phyloP scores from a whole-genome alignment of 2,113 vertebrate genomes.

The Cyprinodon brontotheroides region DNA sequence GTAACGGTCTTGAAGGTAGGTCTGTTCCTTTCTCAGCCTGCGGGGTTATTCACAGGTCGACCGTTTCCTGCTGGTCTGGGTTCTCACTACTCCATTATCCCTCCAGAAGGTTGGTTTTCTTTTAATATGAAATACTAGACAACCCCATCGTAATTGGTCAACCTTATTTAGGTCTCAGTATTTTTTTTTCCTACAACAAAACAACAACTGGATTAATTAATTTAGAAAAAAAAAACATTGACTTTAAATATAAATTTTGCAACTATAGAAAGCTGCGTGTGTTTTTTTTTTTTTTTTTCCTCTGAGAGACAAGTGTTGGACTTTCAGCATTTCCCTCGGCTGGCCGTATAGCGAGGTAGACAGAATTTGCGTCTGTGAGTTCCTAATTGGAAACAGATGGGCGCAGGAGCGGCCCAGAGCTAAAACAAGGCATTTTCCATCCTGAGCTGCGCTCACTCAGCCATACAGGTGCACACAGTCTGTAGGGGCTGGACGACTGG shows the following conservation, averaged over 20 bases:
- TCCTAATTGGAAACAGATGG: constrained; percentile 83
- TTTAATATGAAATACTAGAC: constrained; percentile 4
- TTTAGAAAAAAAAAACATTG: constrained; percentile 21
- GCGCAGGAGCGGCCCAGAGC: constrained; percentile 66
- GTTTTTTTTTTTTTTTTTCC: constrained; percentile 52
- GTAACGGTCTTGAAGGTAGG: constrained; percentile 74
- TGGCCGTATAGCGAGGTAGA: constrained; percentile 65
- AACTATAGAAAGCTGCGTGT: constrained; percentile 48
- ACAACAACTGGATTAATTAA: constrained; percentile 23
- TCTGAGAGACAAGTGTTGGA: constrained; percentile 72
- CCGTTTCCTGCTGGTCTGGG: constrained; percentile 62
- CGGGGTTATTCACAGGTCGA: constrained; percentile 81
- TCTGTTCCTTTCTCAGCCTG: constrained; percentile 81
- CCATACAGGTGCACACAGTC: constrained; percentile 81
- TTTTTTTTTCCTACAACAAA: neutral
- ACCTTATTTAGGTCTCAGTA: constrained; percentile 38
- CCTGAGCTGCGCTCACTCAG: constrained; percentile 58
- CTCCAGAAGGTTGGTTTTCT: constrained; percentile 6
- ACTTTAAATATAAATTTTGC: constrained; percentile 52
- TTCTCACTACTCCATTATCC: constrained; percentile 71
- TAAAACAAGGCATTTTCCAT: constrained; percentile 75
- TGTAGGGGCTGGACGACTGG: constrained; percentile 34
- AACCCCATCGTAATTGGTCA: constrained; percentile 6
- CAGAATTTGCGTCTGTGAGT: constrained; percentile 71
- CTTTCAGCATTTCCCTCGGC: constrained; percentile 72